phyloP scores from a whole-genome alignment of 2,888 invertebrate species.

The Dermolepida albohirtum region DNA sequence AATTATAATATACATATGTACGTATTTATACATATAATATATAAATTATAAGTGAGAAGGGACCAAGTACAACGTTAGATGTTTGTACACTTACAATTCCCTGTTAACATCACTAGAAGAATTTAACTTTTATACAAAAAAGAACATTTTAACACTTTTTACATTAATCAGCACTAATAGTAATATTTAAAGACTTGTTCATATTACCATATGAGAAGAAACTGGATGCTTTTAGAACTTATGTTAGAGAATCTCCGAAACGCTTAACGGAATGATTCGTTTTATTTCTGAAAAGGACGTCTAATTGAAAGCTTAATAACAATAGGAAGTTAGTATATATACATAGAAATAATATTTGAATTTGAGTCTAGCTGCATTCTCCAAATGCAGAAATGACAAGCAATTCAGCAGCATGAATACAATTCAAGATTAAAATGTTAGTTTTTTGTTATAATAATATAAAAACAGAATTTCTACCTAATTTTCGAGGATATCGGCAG shows the following conservation, averaged over 20 bases:
- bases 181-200: conserved; percentile 12
- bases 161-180: conserved; percentile 23
- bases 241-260: not conserved
- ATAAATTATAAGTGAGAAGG: conserved; percentile 29
- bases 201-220: not conserved
- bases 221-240: conserved; percentile 9
- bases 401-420: too few species aligned
- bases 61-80: conserved; percentile 37
- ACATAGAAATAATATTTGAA: too few species aligned
- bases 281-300: too few species aligned
- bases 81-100: conserved; percentile 34
- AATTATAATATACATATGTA: conserved; percentile 27
- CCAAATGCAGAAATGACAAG: too few species aligned
- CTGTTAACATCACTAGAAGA: conserved; percentile 34
- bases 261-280: too few species aligned
- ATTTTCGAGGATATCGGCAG: too few species aligned
- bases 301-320: too few species aligned
- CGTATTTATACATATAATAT: conserved; percentile 22
- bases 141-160: conserved; percentile 20
- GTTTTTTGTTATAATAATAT: too few species aligned
- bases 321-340: too few species aligned
- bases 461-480: too few species aligned
- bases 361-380: too few species aligned
- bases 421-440: too few species aligned
- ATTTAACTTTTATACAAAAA: conserved; percentile 30